phyloP scores from a whole-genome alignment of 1,140 invertebrate species.

The Hyles vespertilio region DNA sequence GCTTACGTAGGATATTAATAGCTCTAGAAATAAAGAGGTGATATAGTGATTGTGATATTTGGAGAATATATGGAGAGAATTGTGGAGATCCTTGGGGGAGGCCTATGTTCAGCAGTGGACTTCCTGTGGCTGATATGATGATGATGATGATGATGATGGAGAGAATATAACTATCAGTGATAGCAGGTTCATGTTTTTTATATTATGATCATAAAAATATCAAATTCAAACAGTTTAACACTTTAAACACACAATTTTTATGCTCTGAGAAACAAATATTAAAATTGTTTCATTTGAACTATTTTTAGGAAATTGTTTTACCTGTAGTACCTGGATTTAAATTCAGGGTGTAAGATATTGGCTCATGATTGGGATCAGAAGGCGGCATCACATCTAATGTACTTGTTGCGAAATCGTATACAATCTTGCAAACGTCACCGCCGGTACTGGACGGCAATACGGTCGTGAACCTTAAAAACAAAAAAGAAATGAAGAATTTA shows the following conservation, averaged over 20 bases:
- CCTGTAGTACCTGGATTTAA: background rate
- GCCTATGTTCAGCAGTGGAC: no score
- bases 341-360: background rate
- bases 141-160: no score
- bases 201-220: no score
- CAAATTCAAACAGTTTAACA: no score
- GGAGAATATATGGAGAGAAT: background rate
- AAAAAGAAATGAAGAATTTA: background rate
- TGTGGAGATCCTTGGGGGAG: background rate
- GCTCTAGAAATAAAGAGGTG: background rate
- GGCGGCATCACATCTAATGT: conserved; percentile 2
- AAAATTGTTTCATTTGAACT: no score
- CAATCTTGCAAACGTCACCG: conserved; percentile 2
- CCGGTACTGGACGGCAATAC: conserved; percentile 7
- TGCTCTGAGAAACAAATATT: no score
- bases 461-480: conserved; percentile 10
- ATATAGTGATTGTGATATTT: background rate
- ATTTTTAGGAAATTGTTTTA: background rate
- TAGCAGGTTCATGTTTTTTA: no score
- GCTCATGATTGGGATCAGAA: background rate
- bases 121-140: no score
- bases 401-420: conserved; percentile 4
- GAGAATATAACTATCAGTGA: no score
- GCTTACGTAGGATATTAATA: background rate
- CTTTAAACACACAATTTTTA: no score